Conservation (phyloP, 2,797 vertebrate genomes). For the Sebastes baramenuke region DNA sequence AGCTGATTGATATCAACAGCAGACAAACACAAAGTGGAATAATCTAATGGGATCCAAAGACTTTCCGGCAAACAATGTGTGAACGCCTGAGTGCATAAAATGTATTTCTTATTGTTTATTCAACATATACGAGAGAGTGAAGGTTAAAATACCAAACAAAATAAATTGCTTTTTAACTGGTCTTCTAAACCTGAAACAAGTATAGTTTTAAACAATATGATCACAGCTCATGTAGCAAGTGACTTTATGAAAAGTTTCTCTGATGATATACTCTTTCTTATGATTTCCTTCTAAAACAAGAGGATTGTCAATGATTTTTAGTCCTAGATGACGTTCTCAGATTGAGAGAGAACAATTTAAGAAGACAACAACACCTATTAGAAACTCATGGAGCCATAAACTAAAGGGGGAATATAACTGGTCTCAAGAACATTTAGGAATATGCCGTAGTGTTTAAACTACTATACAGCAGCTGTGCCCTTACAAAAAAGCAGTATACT, state of each 20-base stretch:
- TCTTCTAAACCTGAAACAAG: neutral
- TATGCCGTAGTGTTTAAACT: neutral
- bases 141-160: neutral
- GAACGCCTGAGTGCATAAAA: neutral
- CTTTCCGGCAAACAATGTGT: neutral
- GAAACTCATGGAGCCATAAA: neutral
- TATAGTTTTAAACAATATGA: neutral
- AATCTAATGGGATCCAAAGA: neutral
- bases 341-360: neutral
- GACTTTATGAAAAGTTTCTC: constrained; percentile 3
- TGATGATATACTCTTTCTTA: neutral
- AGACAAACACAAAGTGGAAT: neutral
- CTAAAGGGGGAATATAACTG: neutral
- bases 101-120: neutral
- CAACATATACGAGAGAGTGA: neutral
- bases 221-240: neutral
- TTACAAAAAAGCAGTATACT: too few species aligned
- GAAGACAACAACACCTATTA: neutral
- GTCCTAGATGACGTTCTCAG: neutral
- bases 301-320: neutral
- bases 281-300: neutral
- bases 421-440: neutral
- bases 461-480: neutral
- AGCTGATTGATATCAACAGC: neutral
- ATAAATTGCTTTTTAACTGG: neutral